phyloP scores from a whole-genome alignment of 2,113 vertebrate genomes.

The Bucco capensis region DNA sequence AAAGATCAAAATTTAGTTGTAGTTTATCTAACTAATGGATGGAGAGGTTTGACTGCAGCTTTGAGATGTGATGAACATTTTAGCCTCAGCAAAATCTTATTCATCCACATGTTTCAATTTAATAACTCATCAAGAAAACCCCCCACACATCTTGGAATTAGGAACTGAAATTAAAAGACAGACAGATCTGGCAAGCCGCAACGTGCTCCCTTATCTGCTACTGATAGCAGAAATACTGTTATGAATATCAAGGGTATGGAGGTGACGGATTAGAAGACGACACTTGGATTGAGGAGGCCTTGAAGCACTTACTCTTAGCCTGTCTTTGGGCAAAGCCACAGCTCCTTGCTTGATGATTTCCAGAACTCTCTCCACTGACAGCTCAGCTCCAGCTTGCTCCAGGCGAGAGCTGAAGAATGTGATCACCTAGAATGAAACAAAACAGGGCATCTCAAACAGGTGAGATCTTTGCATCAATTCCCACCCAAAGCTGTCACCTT shows the following conservation, averaged over 20 bases:
- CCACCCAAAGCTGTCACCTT: background rate
- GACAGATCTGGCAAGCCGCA: background rate
- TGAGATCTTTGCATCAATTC: background rate
- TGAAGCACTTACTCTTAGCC: constrained; percentile 85
- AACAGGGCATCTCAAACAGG: background rate
- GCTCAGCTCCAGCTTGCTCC: constrained; percentile 90
- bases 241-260: background rate
- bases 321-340: constrained; percentile 91
- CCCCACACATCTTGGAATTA: background rate
- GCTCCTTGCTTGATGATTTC: constrained; percentile 98
- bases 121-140: background rate
- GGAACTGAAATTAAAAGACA: background rate
- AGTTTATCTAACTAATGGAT: background rate
- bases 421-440: constrained; percentile 85
- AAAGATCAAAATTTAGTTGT: background rate
- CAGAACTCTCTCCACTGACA: constrained; percentile 94
- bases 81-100: background rate
- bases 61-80: background rate
- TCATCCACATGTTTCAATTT: background rate
- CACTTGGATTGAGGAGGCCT: background rate
- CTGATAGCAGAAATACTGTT: background rate
- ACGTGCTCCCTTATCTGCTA: background rate
- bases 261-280: background rate
- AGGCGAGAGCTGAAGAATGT: constrained; percentile 93
- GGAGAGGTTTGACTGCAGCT: background rate